A percentile compares a stretch with the other conserved stretches of the same genome.
phyloP scores from a whole-genome alignment of 2,797 vertebrate species.

The Emydoidea blandingii region DNA sequence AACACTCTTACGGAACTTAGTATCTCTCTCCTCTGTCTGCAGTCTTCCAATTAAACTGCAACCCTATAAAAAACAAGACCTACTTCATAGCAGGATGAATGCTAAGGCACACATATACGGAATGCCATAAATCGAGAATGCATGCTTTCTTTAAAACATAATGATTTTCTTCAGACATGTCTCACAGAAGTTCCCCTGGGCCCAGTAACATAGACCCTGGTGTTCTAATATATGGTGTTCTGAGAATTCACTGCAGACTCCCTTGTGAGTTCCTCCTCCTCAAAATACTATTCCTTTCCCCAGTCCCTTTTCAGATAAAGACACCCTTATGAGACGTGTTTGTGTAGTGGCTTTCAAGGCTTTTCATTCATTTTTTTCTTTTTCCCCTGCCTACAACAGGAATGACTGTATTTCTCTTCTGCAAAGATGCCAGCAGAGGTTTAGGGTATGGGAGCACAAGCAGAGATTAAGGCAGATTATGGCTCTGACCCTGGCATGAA shows the following conservation, averaged over 20 bases:
- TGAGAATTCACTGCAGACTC: constrained; percentile 11
- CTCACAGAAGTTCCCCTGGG: accelerated
- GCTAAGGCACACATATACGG: neutral
- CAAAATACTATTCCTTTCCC: neutral
- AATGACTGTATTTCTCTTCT: constrained; percentile 17
- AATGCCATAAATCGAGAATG: constrained; percentile 1
- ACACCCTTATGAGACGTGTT: neutral
- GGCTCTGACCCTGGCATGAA: neutral
- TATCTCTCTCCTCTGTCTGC: neutral
- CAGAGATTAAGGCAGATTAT: neutral
- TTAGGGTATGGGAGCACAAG: neutral
- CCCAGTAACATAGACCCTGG: neutral
- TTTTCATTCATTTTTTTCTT: constrained; percentile 15
- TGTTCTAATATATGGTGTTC: neutral
- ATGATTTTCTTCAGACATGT: neutral
- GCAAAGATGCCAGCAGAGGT: neutral
- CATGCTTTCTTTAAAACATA: neutral
- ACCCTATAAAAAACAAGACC: neutral
- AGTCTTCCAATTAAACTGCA: neutral
- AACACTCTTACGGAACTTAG: accelerated
- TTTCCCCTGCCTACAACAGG: neutral
- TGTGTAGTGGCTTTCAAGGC: constrained; percentile 42
- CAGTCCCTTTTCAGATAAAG: neutral
- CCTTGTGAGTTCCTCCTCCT: neutral
- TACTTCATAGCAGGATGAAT: constrained; percentile 2